Conservation (phyloP, 2,797 vertebrate species). For the Fratercula arctica region DNA sequence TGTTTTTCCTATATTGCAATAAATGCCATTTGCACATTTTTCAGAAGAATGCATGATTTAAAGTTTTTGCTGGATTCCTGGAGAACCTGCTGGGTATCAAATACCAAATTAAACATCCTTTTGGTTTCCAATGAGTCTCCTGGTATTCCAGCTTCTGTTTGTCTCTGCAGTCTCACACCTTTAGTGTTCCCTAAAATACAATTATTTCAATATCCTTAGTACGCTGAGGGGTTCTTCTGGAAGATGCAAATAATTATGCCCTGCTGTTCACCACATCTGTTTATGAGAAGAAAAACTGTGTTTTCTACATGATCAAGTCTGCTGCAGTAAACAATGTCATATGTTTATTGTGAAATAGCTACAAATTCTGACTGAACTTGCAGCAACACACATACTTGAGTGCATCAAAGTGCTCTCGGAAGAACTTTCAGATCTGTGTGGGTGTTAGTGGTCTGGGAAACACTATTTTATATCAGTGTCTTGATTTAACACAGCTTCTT, state of each 20-base stretch:
- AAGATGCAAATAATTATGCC: conserved; percentile 40
- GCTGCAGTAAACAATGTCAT: conserved; percentile 33
- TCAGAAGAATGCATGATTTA: neutral
- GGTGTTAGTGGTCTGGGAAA: neutral
- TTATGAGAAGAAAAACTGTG: conserved; percentile 28
- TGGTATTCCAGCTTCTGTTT: neutral
- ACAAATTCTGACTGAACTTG: conserved; percentile 32
- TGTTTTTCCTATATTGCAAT: neutral
- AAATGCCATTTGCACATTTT: neutral
- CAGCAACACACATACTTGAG: neutral
- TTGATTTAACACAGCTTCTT: neutral
- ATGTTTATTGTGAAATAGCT: conserved; percentile 12
- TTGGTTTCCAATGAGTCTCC: neutral
- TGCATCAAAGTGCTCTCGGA: neutral
- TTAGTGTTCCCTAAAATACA: neutral
- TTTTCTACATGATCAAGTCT: conserved; percentile 39
- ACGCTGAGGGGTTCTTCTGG: neutral
- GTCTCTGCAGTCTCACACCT: neutral
- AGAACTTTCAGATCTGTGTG: neutral
- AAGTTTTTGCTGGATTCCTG: neutral
- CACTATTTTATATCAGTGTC: neutral
- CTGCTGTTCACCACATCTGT: conserved; percentile 51
- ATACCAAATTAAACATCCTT: neutral
- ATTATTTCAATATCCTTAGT: neutral
- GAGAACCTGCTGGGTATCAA: neutral